A percentile compares a stretch with the other conserved stretches of the same genome.
Conservation (phyloP, 2,113 vertebrate species). For the Eonycteris spelaea region DNA sequence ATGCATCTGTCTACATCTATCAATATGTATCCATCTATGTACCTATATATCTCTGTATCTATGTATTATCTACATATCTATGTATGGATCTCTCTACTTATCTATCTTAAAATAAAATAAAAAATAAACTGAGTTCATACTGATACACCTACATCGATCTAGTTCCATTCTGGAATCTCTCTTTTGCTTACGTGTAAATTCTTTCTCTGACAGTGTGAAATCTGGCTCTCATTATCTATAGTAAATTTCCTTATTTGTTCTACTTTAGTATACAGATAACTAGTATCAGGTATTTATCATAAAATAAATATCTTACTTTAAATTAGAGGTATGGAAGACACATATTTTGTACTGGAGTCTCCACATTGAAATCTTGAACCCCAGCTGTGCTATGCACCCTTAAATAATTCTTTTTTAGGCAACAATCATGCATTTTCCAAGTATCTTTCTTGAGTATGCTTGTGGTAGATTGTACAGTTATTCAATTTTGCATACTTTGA, state of each 20-base stretch:
- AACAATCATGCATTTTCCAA: background rate
- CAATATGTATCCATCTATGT: background rate
- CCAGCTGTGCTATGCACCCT: background rate
- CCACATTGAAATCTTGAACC: background rate
- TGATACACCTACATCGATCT: background rate
- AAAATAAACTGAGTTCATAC: background rate
- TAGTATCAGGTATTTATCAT: background rate
- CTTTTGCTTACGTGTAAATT: background rate
- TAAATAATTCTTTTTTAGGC: background rate
- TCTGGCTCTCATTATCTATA: background rate
- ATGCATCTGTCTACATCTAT: background rate
- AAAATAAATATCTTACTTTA: background rate
- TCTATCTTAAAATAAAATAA: background rate
- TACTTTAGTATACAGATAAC: background rate
- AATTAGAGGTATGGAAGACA: background rate
- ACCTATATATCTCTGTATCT: no score
- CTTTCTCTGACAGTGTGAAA: background rate
- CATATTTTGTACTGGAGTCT: background rate
- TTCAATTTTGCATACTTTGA: constrained; percentile 32
- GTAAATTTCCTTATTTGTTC: background rate
- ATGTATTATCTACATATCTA: no score
- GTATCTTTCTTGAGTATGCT: background rate
- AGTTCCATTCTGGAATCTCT: background rate
- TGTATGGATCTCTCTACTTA: background rate
- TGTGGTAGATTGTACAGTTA: background rate